Evolutionary conservation across 1,140 invertebrate species (phyloP).

Genomic region (Drosophila tropicalis): DNA sequence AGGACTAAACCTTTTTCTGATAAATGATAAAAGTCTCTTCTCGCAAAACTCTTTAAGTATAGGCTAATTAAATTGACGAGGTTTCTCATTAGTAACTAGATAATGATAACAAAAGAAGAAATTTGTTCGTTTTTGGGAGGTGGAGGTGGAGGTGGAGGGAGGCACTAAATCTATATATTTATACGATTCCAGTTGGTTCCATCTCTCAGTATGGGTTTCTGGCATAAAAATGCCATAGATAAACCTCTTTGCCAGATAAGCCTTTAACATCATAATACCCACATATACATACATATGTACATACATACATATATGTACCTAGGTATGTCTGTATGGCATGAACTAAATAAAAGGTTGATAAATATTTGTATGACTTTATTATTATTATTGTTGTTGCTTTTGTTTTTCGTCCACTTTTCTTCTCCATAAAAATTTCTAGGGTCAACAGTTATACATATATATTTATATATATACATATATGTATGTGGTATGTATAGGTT

Average conservation of each 20-base stretch:
- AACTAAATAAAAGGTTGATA: slow-evolving; percentile 21
- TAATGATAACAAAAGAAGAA: too few relatives aligned
- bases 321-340: slow-evolving; percentile 1
- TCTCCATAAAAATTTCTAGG: slow-evolving; percentile 5
- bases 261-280: slow-evolving; percentile 47
- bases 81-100: too few relatives aligned
- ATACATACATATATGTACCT: not conserved
- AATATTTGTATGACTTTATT: slow-evolving; percentile 51
- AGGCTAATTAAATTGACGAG: too few relatives aligned
- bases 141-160: too few relatives aligned
- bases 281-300: slow-evolving; percentile 8
- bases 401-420: slow-evolving; percentile 6
- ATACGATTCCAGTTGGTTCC: not conserved
- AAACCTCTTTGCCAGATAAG: slow-evolving; percentile 51
- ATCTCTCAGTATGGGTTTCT: slow-evolving; percentile 8
- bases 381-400: slow-evolving; percentile 13
- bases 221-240: slow-evolving; percentile 49
- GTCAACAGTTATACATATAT: not conserved
- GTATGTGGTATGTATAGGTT: slow-evolving; percentile 32
- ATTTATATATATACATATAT: not conserved
- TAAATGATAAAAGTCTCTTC: too few relatives aligned
- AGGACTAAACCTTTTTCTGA: too few relatives aligned
- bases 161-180: not conserved
- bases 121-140: too few relatives aligned
- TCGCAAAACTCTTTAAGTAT: too few relatives aligned